Base-by-base conservation (phyloP, 2,888 invertebrate genomes). In the Gisinianus flammeolus region DNA sequence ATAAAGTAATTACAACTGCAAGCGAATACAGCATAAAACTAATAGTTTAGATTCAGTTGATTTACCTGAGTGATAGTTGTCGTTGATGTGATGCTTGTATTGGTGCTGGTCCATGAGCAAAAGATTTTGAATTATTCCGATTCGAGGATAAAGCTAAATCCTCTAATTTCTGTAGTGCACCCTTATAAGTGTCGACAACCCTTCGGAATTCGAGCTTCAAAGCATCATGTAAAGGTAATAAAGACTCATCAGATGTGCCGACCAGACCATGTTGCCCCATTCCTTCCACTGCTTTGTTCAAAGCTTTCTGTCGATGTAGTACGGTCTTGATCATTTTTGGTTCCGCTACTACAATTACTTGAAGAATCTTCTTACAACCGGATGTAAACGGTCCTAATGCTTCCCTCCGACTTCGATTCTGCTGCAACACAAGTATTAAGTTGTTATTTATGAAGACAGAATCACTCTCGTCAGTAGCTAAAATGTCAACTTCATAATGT, bases 71-170 rank as follows among this genome's bases (percentile, higher is more conserved):
- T 71, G 94, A 93, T 81, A 97, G 88, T 68, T 96, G 91, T 30
- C 96, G 90, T 87, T 96, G 96, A 88, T 97, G 96, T 62, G 95
- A 95, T 0, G 95, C 93, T 54, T 93, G 92, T 0, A 94, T 93
- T 28, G 94, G 94, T 80, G 93, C 93, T 84, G 88, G 87, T 0
- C 88, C 87, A 79, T 91, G 91, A 26, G 86, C 86, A 6, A 88
- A 83, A 1, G 85, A 81, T 66, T 85, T 85, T 19, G 80, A 79
- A 85, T 90, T 90, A 85, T 90, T 90, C 67, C 79, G 83, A 71
- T 86, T 87, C 16, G 86, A 84, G 0, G 87, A 85, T 62, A 87
- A 82, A 56, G 86, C 86, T 70, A 88, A 83, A 73, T 88, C 88
- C 82, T 96, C 95, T 85, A 96, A 88, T 87, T 94, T 94, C 86